Evolutionary conservation across 2,797 vertebrate species (phyloP).

Genomic region (Phaenicophaeus curvirostris): DNA sequence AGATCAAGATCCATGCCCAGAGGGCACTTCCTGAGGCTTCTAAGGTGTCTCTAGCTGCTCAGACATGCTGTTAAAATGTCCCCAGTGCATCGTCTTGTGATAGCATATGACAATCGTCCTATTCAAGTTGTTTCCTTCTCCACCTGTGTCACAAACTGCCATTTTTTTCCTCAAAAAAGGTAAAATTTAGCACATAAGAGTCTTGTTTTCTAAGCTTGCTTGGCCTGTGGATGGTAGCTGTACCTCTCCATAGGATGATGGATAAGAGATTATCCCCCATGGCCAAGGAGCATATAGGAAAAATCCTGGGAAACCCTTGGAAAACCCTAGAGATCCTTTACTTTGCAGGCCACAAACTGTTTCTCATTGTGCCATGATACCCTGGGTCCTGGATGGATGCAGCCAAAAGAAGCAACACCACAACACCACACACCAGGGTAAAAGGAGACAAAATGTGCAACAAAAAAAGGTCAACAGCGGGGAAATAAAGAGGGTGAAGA

Average conservation of each 20-base stretch:
- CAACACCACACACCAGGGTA: rapidly evolving
- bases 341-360: not conserved
- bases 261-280: not conserved
- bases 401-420: not conserved
- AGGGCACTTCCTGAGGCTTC: not conserved
- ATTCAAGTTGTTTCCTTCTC: not conserved
- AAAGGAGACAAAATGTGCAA: not conserved
- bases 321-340: not conserved
- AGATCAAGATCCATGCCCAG: not conserved
- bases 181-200: not conserved
- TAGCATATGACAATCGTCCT: not conserved
- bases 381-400: not conserved
- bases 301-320: not conserved
- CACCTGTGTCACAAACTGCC: not conserved
- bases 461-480: not conserved
- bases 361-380: not conserved
- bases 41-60: not conserved
- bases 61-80: not conserved
- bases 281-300: not conserved
- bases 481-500: not conserved
- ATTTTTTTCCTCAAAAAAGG: not conserved
- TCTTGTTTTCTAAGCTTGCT: not conserved
- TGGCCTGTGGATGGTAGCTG: not conserved
- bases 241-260: not conserved
- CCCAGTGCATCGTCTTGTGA: rapidly evolving